Percentiles rank a stretch among this genome's conserved stretches.
Conservation (phyloP, 1,140 invertebrate species). For the Cydia pomonella region DNA sequence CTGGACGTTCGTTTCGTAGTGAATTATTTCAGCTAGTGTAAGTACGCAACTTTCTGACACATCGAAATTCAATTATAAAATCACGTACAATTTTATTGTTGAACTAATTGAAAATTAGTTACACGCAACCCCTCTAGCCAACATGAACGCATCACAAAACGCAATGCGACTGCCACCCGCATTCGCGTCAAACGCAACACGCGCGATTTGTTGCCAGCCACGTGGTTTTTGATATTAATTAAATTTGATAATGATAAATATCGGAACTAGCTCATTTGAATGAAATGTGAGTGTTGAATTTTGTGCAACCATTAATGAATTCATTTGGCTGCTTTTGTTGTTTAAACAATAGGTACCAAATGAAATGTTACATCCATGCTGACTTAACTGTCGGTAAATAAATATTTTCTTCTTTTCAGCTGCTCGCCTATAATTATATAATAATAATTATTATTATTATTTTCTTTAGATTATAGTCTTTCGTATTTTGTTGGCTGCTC, state of each 20-base stretch:
- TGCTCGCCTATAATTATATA: no score
- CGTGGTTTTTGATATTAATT: conserved; percentile 52
- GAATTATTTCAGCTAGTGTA: no score
- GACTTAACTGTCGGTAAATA: background rate
- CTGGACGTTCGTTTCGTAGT: no score
- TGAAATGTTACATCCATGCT: background rate
- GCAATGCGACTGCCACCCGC: conserved; percentile 50
- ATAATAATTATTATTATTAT: background rate
- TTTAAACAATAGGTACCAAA: conserved; percentile 2
- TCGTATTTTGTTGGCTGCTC: no score
- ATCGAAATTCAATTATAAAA: background rate
- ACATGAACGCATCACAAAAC: conserved; percentile 38
- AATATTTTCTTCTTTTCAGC: no score
- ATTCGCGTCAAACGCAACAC: conserved; percentile 55
- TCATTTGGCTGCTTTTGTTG: conserved; percentile 13
- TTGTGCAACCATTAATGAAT: background rate
- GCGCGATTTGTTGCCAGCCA: conserved; percentile 47
- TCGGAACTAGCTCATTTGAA: conserved; percentile 24
- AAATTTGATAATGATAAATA: conserved; percentile 39
- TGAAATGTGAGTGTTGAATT: conserved; percentile 26
- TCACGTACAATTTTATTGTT: background rate
- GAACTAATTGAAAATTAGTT: background rate
- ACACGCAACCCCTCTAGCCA: background rate
- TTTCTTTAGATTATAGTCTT: background rate
- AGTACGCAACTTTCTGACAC: no score